Percentiles rank a stretch among this genome's conserved stretches.
phyloP scores from a whole-genome alignment of 2,888 invertebrate species.

The Philereme transversata region DNA sequence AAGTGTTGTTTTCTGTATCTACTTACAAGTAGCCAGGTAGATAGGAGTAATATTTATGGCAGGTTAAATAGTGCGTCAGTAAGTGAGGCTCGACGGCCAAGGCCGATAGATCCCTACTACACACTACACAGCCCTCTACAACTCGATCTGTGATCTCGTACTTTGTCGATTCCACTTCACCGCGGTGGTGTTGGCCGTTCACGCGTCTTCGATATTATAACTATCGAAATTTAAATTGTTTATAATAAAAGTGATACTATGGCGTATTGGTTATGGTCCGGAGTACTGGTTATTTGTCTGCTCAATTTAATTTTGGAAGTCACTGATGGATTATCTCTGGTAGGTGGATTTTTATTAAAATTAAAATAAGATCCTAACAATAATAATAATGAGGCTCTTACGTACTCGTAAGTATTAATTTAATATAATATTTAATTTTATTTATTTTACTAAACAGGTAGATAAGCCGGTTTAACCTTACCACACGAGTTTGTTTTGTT shows the following conservation, averaged over 20 bases:
- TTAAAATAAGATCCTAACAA: background rate
- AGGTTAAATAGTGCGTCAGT: conserved; percentile 60
- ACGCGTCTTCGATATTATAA: conserved; percentile 27
- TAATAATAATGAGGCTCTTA: too few relatives aligned
- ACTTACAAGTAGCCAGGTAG: background rate
- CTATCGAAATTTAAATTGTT: conserved; percentile 11
- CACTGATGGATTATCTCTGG: conserved; percentile 62
- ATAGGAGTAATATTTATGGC: conserved; percentile 26
- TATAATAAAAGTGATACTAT: conserved; percentile 40
- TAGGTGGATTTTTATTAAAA: conserved; percentile 41
- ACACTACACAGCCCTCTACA: conserved; percentile 24
- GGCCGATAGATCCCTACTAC: conserved; percentile 54
- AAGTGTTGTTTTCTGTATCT: background rate
- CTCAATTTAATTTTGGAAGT: conserved; percentile 59
- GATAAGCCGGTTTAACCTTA: background rate
- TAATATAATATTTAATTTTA: background rate
- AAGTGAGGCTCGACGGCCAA: conserved; percentile 63
- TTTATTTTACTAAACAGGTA: background rate
- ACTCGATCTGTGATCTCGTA: conserved; percentile 15
- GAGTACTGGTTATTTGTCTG: conserved; percentile 57
- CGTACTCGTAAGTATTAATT: background rate
- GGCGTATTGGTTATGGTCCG: conserved; percentile 49
- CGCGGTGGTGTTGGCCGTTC: conserved; percentile 30
- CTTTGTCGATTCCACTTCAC: conserved; percentile 27
- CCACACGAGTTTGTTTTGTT: background rate